A percentile compares a stretch with the other conserved stretches of the same genome.
These are phyloP conservation scores for Gobionotothen gibberifrons DNA, from an alignment of 2,797 vertebrate genomes.

Conservation along the genomic window DNA sequence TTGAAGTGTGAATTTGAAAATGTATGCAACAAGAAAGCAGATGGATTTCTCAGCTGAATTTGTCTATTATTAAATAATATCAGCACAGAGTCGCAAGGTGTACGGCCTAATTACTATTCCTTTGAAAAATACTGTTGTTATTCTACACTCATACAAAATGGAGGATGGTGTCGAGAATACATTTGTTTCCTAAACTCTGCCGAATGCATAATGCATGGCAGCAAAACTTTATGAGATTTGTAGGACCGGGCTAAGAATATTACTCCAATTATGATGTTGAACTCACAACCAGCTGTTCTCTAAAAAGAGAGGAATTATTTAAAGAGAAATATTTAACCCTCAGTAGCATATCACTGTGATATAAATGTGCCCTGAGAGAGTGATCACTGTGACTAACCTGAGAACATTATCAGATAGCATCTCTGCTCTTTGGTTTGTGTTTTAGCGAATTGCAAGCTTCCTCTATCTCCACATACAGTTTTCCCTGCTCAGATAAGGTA, in stretches of 20 bases:
- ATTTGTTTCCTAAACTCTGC: constrained; percentile 50
- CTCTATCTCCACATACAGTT: constrained; percentile 61
- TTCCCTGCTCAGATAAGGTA: constrained; percentile 66
- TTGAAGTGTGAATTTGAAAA: constrained; percentile 68
- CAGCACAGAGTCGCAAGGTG: constrained; percentile 51
- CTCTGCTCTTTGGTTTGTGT: constrained; percentile 32
- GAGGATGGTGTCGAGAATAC: constrained; percentile 41
- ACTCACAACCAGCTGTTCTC: constrained; percentile 5
- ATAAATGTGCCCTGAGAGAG: constrained; percentile 44
- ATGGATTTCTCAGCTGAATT: constrained; percentile 67
- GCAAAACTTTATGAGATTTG: constrained; percentile 36
- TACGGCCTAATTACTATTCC: constrained; percentile 72
- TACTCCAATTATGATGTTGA: constrained; percentile 27
- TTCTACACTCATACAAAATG: constrained; percentile 59
- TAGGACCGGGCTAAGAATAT: background rate
- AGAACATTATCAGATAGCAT: constrained; percentile 54
- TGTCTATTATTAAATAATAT: constrained; percentile 67
- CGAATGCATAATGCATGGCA: constrained; percentile 36
- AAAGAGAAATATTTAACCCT: background rate
- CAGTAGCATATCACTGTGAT: constrained; percentile 35
- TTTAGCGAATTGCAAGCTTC: constrained; percentile 36
- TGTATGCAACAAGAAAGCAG: constrained; percentile 58
- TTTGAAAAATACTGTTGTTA: constrained; percentile 62
- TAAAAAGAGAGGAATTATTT: background rate
- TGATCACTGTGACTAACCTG: constrained; percentile 50